Conservation (phyloP, 1,140 invertebrate species). For the Scaptomyza pallida region DNA sequence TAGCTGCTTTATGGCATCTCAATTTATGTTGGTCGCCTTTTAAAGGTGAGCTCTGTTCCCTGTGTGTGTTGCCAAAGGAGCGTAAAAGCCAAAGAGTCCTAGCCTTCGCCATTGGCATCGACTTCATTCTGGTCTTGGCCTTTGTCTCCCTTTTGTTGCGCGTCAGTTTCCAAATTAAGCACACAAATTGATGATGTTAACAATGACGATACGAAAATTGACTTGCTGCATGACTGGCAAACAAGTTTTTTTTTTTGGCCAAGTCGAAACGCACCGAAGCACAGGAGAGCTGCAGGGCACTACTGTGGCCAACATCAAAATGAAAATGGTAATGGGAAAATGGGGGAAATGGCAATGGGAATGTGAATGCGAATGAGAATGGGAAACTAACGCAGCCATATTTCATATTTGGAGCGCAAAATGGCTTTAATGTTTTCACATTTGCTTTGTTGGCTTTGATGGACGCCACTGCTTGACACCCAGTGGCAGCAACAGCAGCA, state of each 20-base stretch:
- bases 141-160: slow-evolving; percentile 68
- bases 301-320: slow-evolving; percentile 19
- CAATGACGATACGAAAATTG: slow-evolving; percentile 78
- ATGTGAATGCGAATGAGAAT: slow-evolving; percentile 5
- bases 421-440: slow-evolving; percentile 81
- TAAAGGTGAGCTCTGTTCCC: slow-evolving; percentile 52
- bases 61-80: too few species aligned
- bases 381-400: slow-evolving; percentile 63
- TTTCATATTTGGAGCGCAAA: slow-evolving; percentile 61
- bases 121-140: slow-evolving; percentile 26
- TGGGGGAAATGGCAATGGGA: slow-evolving; percentile 40
- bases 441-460: slow-evolving; percentile 81
- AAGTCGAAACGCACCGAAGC: slow-evolving; percentile 50
- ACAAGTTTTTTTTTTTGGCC: slow-evolving; percentile 70
- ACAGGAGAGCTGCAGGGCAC: slow-evolving; percentile 18
- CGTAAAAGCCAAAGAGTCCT: not conserved
- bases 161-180: slow-evolving; percentile 82
- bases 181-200: slow-evolving; percentile 82
- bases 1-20: slow-evolving; percentile 72
- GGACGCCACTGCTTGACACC: slow-evolving; percentile 55
- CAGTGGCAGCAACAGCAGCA: not conserved
- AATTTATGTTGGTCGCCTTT: slow-evolving; percentile 71
- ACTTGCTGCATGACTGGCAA: slow-evolving; percentile 73
- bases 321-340: slow-evolving; percentile 45
- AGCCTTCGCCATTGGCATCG: not conserved